Evolutionary conservation across 2,888 invertebrate species (phyloP).

Genomic region (Seira sanloemensis): DNA sequence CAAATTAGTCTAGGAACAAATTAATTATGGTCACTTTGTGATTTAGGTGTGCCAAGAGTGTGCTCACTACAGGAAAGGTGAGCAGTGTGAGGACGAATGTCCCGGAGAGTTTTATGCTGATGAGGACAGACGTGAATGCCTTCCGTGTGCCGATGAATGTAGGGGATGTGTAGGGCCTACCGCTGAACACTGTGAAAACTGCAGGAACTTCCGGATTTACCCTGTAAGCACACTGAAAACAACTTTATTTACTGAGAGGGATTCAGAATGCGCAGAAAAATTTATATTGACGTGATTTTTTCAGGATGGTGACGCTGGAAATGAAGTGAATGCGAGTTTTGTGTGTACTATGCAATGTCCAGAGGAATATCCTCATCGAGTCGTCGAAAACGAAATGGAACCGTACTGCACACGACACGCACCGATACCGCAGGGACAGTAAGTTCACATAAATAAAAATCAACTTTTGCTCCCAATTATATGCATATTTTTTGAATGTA

Average conservation of each 20-base stretch:
- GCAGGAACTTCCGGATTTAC: conserved; percentile 86
- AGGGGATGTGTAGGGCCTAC: conserved; percentile 88
- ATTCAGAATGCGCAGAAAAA: too few relatives aligned
- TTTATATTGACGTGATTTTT: conserved; percentile 18
- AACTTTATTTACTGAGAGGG: conserved; percentile 1
- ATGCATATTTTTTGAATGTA: conserved; percentile 3
- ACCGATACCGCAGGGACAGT: conserved; percentile 74
- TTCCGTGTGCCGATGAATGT: conserved; percentile 84
- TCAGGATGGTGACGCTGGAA: conserved; percentile 78
- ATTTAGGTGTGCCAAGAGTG: conserved; percentile 93
- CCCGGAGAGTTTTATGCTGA: conserved; percentile 87
- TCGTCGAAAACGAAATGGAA: conserved; percentile 85
- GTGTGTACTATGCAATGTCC: conserved; percentile 92
- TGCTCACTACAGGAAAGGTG: conserved; percentile 88
- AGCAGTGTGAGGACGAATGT: conserved; percentile 93
- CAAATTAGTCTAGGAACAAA: too few relatives aligned
- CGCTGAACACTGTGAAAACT: conserved; percentile 85
- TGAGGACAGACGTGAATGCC: conserved; percentile 79
- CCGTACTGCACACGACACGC: conserved; percentile 85
- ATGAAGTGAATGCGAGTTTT: conserved; percentile 83
- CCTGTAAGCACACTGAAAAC: conserved; percentile 76
- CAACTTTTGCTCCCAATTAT: background rate
- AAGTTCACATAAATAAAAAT: conserved; percentile 1
- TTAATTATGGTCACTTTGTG: too few relatives aligned
- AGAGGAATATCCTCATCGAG: conserved; percentile 84